phyloP scores from a whole-genome alignment of 2,797 vertebrate species.

The Hypotaenidia okinawae region DNA sequence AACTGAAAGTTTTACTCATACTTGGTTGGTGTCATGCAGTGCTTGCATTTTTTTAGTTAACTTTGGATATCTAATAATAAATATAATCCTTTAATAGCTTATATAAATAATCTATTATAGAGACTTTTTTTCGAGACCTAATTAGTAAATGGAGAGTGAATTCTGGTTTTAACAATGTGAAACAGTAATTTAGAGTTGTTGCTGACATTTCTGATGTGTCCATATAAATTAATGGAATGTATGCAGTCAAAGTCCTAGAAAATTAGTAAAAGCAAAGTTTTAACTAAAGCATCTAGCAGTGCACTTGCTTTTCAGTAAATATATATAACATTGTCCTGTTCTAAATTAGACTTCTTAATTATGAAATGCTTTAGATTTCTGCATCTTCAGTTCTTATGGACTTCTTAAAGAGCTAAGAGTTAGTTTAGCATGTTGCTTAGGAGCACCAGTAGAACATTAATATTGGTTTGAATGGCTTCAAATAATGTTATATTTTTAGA shows the following conservation, averaged over 20 bases:
- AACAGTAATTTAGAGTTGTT: background rate
- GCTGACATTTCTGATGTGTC: background rate
- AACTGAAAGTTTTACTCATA: background rate
- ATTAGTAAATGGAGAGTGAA: background rate
- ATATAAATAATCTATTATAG: background rate
- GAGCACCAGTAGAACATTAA: background rate
- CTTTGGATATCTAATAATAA: background rate
- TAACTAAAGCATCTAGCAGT: background rate
- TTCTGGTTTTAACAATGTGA: background rate
- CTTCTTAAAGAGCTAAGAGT: background rate
- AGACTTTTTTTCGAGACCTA: background rate
- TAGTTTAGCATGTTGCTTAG: background rate
- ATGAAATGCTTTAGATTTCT: no score
- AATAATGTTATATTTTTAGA: background rate
- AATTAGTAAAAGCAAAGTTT: background rate
- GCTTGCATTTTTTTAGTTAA: background rate
- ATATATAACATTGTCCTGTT: background rate
- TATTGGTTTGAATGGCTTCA: background rate
- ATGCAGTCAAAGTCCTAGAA: background rate
- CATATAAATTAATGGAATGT: background rate
- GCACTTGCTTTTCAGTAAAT: background rate
- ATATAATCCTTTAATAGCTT: background rate
- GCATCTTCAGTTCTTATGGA: background rate
- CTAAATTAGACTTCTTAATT: background rate
- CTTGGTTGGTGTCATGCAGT: background rate